Base-by-base conservation (phyloP, 2,113 vertebrate genomes). In the Oncorhynchus nerka region DNA sequence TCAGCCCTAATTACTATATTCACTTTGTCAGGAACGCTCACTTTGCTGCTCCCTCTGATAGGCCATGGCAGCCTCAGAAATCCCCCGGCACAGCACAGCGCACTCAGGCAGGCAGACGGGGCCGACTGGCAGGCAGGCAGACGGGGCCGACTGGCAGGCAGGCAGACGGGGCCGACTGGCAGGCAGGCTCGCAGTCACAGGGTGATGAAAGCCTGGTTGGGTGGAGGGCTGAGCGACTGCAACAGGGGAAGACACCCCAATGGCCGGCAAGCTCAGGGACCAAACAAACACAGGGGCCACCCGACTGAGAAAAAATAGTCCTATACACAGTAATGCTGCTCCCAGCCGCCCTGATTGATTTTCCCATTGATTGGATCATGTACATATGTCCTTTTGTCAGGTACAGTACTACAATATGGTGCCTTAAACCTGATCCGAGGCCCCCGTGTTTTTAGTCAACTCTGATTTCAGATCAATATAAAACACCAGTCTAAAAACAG, bases 1-100 rank as follows among this genome's bases (percentile, higher is more conserved):
- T 96, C 95, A 95, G 91, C 93, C 94, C 94, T 95, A 95, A 94
- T 96, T 93, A 94, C 94, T 94, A 84, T 80, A 92, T 94, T 94
- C 93, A 86, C 89, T 78, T 91, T 94, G 93, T 94, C 94, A 94
- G 92, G 90, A 93, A 91, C 89, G 92, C 93, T 93, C 93, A 92
- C 92, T 94, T 93, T 89, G 85, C 88, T 73, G 92, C 90, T 92
- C 82, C 89, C 87, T 55, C 90, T 95, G 92, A 95, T 95, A 90
- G 88, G 82, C 93, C 93, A 91, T 91, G 93, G 93, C 94, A 94
- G 80, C 77, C 66, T 75, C 79, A 79, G 66, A 86, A 83, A 87
- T 76, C 75, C 83, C 81, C 32, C 75, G 55, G 71, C 48, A 48
- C 59, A 69, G 34, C 9, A 55, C 75, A 7, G 76, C 82, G 70